Conservation (phyloP, 2,888 invertebrate species). For the Mylabris sibirica region DNA sequence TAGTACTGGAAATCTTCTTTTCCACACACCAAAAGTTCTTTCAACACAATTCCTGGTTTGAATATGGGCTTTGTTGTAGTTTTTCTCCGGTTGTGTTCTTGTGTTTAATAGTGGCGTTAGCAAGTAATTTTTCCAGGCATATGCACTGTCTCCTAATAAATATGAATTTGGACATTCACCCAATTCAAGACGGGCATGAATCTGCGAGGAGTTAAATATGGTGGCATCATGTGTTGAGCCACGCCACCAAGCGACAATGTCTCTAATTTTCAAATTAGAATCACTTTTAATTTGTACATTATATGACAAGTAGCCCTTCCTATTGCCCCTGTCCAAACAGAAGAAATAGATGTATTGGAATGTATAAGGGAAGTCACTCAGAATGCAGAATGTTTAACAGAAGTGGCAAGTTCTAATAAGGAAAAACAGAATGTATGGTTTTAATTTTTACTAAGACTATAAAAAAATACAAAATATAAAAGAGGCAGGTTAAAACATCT, state of each 20-base stretch:
- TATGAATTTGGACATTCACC: no score
- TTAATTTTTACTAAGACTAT: no score
- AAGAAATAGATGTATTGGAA: no score
- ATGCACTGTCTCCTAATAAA: constrained; percentile 35
- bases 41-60: constrained; percentile 20
- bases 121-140: constrained; percentile 31
- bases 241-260: constrained; percentile 35
- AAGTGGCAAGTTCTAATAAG: no score
- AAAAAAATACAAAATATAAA: no score
- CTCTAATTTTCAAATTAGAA: constrained; percentile 24
- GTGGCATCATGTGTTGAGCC: constrained; percentile 26
- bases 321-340: no score
- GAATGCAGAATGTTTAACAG: no score
- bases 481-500: no score
- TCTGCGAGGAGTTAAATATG: no score
- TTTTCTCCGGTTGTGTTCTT: neutral
- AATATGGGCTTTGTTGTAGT: constrained; percentile 21
- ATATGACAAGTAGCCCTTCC: constrained; percentile 36
- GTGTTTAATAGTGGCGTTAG: neutral
- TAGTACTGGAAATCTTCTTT: constrained; percentile 38
- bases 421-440: no score
- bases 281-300: constrained; percentile 33
- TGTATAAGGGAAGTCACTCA: no score
- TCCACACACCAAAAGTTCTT: constrained; percentile 35
- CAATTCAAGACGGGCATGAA: no score